Base-by-base conservation (phyloP, 2,888 invertebrate genomes). In the Sarcophaga caerulescens region DNA sequence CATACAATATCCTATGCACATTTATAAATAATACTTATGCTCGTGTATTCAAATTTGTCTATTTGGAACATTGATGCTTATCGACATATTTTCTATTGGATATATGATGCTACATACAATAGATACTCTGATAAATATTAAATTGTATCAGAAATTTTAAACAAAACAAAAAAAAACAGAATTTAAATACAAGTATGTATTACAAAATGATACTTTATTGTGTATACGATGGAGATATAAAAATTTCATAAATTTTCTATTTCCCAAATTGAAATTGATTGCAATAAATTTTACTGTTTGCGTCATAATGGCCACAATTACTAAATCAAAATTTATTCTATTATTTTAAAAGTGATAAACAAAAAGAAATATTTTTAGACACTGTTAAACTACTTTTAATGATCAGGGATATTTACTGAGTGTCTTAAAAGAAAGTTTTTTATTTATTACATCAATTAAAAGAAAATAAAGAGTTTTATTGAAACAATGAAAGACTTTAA, bases 121-220 rank as follows among this genome's bases (percentile, higher is more conserved):
- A 45, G 19, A 21, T 19, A 65, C 59, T 71, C 71, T 62, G 73
- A 62, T 73, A 45, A 73, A 73, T 62, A 73, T 73, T 62, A 62
- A 60, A 60, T 71, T 62, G 21, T 62, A 62, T 71, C 5, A 45
- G 14, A 52, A 52, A 14, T 14, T 52, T 52, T 52, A 52, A 52
- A 52, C 10, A 35, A 35, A 35, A 35, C 8, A 10, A 35, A 10
- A 35, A 1, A 10, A 35, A 35, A 35, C 10, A 35, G 25, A 35
- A 1, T 35, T 35, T 65, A 65, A 65, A 66, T n/a, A 10, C n/a
- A 4, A 66, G 44, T n/a, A 45, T 19, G 44, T n/a, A 45, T 19
- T 17, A 68, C 17, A 2, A 35, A 35, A 35, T 35, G 35, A 35
- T 35, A 35, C 35, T 35, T 10, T 35, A 35, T 8, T 35, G 35